These are phyloP conservation scores for Ectemnius continuus DNA, from an alignment of 2,888 invertebrate species.

Conservation along the genomic window DNA sequence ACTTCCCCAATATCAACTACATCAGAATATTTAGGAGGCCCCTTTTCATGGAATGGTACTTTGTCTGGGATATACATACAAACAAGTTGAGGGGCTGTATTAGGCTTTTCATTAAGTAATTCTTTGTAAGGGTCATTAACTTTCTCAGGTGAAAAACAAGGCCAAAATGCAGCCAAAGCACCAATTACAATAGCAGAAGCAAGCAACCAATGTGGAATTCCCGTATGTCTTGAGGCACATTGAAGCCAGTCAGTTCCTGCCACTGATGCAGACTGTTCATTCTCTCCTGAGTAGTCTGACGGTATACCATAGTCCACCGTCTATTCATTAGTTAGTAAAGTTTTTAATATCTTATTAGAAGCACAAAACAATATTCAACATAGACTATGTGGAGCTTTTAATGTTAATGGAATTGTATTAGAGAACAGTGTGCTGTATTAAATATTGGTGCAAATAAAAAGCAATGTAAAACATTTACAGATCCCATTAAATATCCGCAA, in stretches of 20 bases:
- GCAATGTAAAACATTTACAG: too few relatives aligned
- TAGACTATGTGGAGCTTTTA: too few relatives aligned
- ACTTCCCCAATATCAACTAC: conserved; percentile 33
- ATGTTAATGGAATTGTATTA: neutral
- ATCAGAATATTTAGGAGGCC: conserved; percentile 62
- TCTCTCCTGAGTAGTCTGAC: conserved; percentile 70
- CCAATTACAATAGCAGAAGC: conserved; percentile 59
- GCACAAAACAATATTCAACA: too few relatives aligned
- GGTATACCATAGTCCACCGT: conserved; percentile 69
- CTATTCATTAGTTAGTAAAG: conserved; percentile 51
- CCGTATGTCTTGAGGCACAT: conserved; percentile 63
- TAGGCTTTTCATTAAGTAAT: conserved; percentile 40
- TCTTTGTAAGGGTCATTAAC: conserved; percentile 57
- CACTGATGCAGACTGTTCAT: conserved; percentile 63
- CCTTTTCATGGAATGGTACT: conserved; percentile 64
- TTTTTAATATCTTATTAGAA: conserved; percentile 9
- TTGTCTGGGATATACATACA: conserved; percentile 68
- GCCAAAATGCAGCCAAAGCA: conserved; percentile 63
- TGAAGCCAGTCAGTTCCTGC: conserved; percentile 69
- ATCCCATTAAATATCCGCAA: too few relatives aligned
- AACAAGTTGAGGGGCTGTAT: conserved; percentile 49
- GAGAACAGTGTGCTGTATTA: neutral
- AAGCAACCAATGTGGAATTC: conserved; percentile 68
- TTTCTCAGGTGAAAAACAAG: conserved; percentile 63
- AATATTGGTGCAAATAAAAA: neutral